Conservation (phyloP, 1,140 invertebrate genomes). For the Paraescarpia echinospica region DNA sequence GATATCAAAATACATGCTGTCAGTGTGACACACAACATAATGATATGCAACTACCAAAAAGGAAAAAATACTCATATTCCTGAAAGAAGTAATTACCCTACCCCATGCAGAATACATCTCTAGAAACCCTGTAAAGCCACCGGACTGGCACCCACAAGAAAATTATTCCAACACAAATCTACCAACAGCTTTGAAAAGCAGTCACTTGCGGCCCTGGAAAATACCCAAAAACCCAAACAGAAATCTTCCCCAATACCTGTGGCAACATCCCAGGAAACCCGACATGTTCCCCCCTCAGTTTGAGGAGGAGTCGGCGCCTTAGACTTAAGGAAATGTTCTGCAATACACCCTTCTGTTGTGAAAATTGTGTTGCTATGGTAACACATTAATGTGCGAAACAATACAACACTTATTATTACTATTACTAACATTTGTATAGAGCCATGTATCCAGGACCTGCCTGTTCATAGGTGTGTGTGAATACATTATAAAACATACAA, state of each 20-base stretch:
- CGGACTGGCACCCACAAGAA: background rate
- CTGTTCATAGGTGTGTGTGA: too few species aligned
- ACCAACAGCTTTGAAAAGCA: background rate
- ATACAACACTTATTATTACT: too few species aligned
- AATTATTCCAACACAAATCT: background rate
- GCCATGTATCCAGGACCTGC: too few species aligned
- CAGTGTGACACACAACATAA: too few species aligned
- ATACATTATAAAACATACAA: too few species aligned
- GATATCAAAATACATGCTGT: too few species aligned
- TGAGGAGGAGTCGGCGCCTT: background rate
- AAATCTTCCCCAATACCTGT: background rate
- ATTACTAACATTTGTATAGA: too few species aligned
- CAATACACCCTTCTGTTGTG: background rate
- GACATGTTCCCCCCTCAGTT: background rate
- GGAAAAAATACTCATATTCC: background rate
- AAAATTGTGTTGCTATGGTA: background rate
- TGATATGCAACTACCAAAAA: background rate
- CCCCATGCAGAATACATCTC: background rate
- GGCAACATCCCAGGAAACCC: background rate
- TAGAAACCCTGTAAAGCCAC: background rate
- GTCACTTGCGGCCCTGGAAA: background rate
- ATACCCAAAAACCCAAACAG: background rate
- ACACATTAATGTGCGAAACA: background rate
- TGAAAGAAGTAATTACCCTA: background rate
- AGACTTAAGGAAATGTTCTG: constrained; percentile 1